Percentiles rank a stretch among this genome's conserved stretches.
These are phyloP conservation scores for Turnix velox DNA, from an alignment of 2,113 vertebrate genomes.

Conservation along the genomic window DNA sequence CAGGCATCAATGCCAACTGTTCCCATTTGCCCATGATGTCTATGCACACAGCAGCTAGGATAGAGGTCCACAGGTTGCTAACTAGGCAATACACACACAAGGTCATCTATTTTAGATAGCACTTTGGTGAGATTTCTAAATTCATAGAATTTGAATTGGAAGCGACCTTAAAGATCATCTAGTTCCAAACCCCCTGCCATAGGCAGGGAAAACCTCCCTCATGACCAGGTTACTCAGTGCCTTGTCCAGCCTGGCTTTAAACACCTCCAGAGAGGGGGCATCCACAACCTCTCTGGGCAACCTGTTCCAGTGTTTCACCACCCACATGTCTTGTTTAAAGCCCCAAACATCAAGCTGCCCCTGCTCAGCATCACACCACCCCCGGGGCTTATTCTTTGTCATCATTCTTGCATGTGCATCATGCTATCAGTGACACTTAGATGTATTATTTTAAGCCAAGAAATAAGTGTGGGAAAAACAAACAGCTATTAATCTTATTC, in stretches of 20 bases:
- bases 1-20: not conserved
- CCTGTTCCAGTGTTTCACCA: too few relatives aligned
- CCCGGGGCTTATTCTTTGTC: not conserved
- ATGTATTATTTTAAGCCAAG: not conserved
- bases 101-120: not conserved
- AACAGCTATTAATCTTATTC: not conserved
- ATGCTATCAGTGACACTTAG: not conserved
- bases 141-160: too few relatives aligned
- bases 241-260: too few relatives aligned
- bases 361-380: constrained; percentile 10
- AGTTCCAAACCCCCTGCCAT: too few relatives aligned
- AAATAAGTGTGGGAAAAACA: not conserved
- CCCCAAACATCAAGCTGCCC: not conserved
- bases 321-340: not conserved
- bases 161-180: too few relatives aligned
- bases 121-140: not conserved
- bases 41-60: not conserved
- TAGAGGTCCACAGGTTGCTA: not conserved
- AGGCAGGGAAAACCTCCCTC: too few relatives aligned
- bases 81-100: not conserved
- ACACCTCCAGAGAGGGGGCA: too few relatives aligned
- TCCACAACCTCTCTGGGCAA: too few relatives aligned
- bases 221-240: too few relatives aligned
- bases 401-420: not conserved
- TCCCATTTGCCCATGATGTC: not conserved